Conservation (phyloP, 1,140 invertebrate genomes). For the Calosoma granatense region DNA sequence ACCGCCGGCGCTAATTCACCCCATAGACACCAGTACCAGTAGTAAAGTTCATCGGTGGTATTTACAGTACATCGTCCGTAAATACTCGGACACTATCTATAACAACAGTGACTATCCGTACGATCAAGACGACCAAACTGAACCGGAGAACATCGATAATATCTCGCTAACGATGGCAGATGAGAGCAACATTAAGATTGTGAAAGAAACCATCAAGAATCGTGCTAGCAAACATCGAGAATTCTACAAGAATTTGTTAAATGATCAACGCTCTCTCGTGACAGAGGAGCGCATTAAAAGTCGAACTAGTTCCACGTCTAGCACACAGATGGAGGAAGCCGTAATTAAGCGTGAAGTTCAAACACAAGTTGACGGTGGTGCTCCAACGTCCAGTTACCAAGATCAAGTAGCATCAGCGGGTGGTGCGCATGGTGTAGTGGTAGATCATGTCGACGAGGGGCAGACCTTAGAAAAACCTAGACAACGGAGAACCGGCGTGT, state of each 20-base stretch:
- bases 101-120: not conserved
- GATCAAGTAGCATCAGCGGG: not conserved
- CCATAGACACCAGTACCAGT: constrained; percentile 1
- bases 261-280: not conserved
- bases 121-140: not conserved
- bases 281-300: too few relatives aligned
- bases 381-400: not conserved
- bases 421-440: not conserved
- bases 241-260: not conserved
- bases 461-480: constrained; percentile 13
- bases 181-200: not conserved
- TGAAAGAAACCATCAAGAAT: not conserved
- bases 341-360: too few relatives aligned
- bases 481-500: constrained; percentile 24
- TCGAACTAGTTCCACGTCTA: too few relatives aligned
- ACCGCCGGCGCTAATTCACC: constrained; percentile 7
- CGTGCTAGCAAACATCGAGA: not conserved
- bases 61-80: not conserved
- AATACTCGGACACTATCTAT: not conserved
- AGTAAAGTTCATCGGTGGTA: not conserved
- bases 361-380: too few relatives aligned
- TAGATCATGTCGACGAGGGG: not conserved
- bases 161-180: not conserved
- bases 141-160: not conserved
- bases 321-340: not conserved